Percentiles rank a stretch among this genome's conserved stretches.
These are phyloP conservation scores for Epinotia brunnichana DNA, from an alignment of 2,888 invertebrate species.

Conservation along the genomic window DNA sequence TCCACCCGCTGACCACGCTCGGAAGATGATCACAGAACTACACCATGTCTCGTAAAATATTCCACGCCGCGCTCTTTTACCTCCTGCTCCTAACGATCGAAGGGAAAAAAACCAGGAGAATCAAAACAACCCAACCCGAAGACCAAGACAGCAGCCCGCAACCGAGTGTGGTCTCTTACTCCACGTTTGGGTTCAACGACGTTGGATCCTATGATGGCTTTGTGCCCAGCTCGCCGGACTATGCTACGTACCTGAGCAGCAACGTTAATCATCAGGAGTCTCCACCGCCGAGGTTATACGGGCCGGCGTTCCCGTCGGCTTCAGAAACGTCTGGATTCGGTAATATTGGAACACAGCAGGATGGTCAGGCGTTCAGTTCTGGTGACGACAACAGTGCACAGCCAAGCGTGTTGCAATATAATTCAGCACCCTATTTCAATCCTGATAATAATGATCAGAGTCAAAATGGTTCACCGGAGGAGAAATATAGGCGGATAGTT, in stretches of 20 bases:
- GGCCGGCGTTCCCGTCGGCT: constrained; percentile 74
- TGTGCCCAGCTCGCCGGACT: constrained; percentile 75
- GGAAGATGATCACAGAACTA: constrained; percentile 67
- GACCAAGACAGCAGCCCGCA: constrained; percentile 65
- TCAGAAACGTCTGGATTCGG: constrained; percentile 64
- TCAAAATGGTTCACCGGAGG: constrained; percentile 55
- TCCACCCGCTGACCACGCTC: constrained; percentile 66
- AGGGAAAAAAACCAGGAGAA: constrained; percentile 67
- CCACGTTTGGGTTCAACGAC: constrained; percentile 78
- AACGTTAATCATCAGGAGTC: constrained; percentile 62
- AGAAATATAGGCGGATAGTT: constrained; percentile 52
- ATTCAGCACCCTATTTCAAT: constrained; percentile 61
- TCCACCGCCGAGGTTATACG: constrained; percentile 67
- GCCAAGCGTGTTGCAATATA: constrained; percentile 64
- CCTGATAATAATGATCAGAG: constrained; percentile 56
- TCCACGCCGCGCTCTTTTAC: constrained; percentile 62
- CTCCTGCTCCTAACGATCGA: constrained; percentile 56
- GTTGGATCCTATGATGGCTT: constrained; percentile 74
- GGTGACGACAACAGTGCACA: constrained; percentile 58
- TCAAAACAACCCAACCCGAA: constrained; percentile 63
- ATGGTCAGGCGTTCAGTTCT: constrained; percentile 55
- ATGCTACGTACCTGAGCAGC: constrained; percentile 63
- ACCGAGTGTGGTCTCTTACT: constrained; percentile 76
- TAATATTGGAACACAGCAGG: constrained; percentile 59
- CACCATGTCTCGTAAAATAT: constrained; percentile 68